Evolutionary conservation across 23 tunicate species (phyloP).

Genomic region (Styela clava): DNA sequence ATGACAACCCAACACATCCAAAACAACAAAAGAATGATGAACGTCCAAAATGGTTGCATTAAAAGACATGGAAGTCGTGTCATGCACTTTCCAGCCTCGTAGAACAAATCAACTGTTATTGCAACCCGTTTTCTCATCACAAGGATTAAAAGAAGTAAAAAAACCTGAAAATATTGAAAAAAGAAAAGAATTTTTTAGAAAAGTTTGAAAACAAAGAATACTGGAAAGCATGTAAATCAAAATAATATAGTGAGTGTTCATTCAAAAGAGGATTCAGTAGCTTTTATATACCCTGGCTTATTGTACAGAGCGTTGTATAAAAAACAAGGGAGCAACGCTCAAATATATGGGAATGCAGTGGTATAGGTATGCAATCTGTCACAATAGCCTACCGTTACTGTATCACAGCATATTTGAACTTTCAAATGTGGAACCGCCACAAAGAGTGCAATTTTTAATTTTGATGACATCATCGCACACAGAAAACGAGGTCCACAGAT

Average conservation of each 20-base stretch:
- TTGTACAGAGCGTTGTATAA: no score
- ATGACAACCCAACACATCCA: slow-evolving; percentile 82
- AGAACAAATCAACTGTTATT: slow-evolving; percentile 64
- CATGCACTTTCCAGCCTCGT: slow-evolving; percentile 79
- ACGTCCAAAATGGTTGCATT: slow-evolving; percentile 85
- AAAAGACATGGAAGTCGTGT: slow-evolving; percentile 57
- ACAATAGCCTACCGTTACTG: no score
- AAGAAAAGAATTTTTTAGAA: not conserved
- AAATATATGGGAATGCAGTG: no score
- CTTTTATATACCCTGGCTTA: no score
- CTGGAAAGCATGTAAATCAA: not conserved
- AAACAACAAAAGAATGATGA: slow-evolving; percentile 54
- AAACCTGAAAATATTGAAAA: slow-evolving; percentile 39
- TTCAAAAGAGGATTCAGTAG: no score
- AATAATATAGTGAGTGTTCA: not conserved
- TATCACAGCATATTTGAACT: no score
- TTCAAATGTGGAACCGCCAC: no score
- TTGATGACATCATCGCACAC: no score
- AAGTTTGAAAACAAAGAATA: not conserved
- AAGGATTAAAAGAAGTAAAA: slow-evolving; percentile 65
- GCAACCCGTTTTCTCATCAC: slow-evolving; percentile 90
- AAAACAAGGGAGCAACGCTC: no score
- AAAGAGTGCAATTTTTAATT: no score
- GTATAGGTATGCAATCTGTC: no score
- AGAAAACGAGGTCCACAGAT: no score